phyloP scores from a whole-genome alignment of 2,888 invertebrate genomes.

The Caenorhabditis wallacei region DNA sequence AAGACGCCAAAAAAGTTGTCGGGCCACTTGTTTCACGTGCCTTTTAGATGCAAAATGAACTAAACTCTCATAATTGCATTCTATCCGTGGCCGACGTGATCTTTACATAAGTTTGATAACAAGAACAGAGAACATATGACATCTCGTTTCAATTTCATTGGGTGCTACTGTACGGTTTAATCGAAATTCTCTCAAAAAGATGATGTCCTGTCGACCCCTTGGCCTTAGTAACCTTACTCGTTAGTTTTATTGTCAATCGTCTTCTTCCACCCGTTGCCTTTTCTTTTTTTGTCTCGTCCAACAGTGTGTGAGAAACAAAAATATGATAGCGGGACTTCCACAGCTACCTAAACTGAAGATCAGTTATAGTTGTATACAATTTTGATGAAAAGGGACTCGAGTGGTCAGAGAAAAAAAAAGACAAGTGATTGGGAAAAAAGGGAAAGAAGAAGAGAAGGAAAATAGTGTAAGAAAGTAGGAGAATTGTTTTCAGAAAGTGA shows the following conservation, averaged over 20 bases:
- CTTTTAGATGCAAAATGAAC: constrained; percentile 25
- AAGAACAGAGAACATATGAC: constrained; percentile 34
- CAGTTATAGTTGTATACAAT: constrained; percentile 17
- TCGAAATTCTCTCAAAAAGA: background rate
- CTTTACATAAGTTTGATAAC: background rate
- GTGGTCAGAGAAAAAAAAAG: background rate
- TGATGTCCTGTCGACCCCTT: background rate
- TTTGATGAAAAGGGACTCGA: background rate
- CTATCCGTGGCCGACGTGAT: constrained; percentile 17
- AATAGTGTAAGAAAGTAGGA: constrained; percentile 9
- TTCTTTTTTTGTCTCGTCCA: background rate
- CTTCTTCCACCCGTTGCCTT: background rate
- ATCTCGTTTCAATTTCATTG: constrained; percentile 1
- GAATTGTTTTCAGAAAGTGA: constrained; percentile 21
- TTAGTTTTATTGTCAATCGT: background rate
- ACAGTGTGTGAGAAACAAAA: constrained; percentile 27
- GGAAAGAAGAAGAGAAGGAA: background rate
- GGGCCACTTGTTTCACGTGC: constrained; percentile 35
- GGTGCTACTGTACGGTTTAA: constrained; percentile 12
- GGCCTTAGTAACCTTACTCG: constrained; percentile 5
- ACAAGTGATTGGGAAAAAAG: background rate
- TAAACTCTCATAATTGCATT: constrained; percentile 1
- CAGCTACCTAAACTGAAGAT: constrained; percentile 53
- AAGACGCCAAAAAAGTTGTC: constrained; percentile 25
- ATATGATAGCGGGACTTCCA: background rate